Percentiles rank a stretch among this genome's conserved stretches.
Conservation (phyloP, 2,797 vertebrate species). For the Cyprinella venusta region DNA sequence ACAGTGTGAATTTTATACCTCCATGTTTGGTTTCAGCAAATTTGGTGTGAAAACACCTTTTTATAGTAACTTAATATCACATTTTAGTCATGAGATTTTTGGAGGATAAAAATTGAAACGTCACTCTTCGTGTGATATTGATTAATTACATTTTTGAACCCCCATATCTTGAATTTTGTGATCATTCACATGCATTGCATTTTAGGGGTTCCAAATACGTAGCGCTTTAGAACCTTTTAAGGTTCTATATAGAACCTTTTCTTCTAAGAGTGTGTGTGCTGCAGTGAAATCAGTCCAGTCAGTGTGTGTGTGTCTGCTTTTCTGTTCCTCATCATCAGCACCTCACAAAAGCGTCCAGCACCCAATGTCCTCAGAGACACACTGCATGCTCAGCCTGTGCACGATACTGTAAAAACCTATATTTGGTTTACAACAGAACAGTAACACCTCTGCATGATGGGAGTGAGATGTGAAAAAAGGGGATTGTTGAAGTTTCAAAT, state of each 20-base stretch:
- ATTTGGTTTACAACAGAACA: conserved; percentile 53
- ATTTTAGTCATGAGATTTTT: too few relatives aligned
- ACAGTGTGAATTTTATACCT: neutral
- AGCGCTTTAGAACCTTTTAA: too few relatives aligned
- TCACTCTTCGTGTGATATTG: too few relatives aligned
- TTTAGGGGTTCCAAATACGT: too few relatives aligned
- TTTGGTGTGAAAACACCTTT: neutral
- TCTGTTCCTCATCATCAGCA: conserved; percentile 75
- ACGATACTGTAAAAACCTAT: conserved; percentile 37
- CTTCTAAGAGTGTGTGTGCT: neutral
- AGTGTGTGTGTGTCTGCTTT: conserved; percentile 51
- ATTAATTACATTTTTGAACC: too few relatives aligned
- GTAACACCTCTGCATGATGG: conserved; percentile 12
- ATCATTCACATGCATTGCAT: too few relatives aligned
- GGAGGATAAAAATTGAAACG: too few relatives aligned
- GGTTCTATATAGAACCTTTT: too few relatives aligned
- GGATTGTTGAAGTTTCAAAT: neutral
- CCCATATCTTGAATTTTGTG: too few relatives aligned
- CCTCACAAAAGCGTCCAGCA: conserved; percentile 69
- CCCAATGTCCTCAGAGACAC: conserved; percentile 56
- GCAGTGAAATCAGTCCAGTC: neutral
- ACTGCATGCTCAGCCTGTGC: conserved; percentile 57
- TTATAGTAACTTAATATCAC: too few relatives aligned
- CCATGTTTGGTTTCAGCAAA: neutral
- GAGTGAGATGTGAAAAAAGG: conserved; percentile 41